Conservation (phyloP, 1,140 invertebrate species). For the Drepana arcuata region DNA sequence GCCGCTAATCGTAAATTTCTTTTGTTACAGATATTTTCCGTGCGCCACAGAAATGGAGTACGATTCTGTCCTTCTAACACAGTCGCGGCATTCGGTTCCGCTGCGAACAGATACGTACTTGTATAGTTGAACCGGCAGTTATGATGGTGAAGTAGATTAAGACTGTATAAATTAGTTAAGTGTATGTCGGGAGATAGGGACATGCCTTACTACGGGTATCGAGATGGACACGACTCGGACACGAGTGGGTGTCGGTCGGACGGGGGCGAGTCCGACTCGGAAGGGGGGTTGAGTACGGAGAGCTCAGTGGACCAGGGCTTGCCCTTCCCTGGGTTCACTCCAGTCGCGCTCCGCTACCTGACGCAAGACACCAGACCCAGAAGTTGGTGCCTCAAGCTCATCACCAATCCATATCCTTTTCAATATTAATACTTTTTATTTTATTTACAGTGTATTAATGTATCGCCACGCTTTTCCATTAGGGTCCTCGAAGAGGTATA, state of each 20-base stretch:
- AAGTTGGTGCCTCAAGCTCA: constrained; percentile 93
- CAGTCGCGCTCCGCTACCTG: constrained; percentile 86
- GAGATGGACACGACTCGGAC: constrained; percentile 45
- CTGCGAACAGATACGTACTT: constrained; percentile 49
- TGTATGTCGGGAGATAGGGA: constrained; percentile 44
- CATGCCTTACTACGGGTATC: constrained; percentile 71
- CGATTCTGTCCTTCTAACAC: constrained; percentile 13
- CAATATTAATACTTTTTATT: constrained; percentile 23
- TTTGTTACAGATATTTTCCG: constrained; percentile 49
- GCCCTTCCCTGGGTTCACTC: constrained; percentile 91
- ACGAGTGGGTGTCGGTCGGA: constrained; percentile 64
- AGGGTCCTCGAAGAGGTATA: too few relatives aligned
- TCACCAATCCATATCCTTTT: constrained; percentile 99
- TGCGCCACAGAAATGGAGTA: constrained; percentile 32
- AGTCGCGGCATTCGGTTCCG: constrained; percentile 36
- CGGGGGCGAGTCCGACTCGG: constrained; percentile 74
- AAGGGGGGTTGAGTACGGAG: constrained; percentile 71
- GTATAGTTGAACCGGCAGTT: constrained; percentile 43
- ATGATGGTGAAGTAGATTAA: constrained; percentile 54
- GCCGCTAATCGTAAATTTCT: constrained; percentile 18
- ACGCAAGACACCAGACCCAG: constrained; percentile 89
- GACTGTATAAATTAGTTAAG: constrained; percentile 63
- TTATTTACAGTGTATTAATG: background rate
- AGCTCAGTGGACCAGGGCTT: constrained; percentile 77
- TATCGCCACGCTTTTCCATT: too few relatives aligned